Percentiles rank a stretch among this genome's conserved stretches.
phyloP scores from a whole-genome alignment of 2,113 vertebrate genomes.

The Perca flavescens region DNA sequence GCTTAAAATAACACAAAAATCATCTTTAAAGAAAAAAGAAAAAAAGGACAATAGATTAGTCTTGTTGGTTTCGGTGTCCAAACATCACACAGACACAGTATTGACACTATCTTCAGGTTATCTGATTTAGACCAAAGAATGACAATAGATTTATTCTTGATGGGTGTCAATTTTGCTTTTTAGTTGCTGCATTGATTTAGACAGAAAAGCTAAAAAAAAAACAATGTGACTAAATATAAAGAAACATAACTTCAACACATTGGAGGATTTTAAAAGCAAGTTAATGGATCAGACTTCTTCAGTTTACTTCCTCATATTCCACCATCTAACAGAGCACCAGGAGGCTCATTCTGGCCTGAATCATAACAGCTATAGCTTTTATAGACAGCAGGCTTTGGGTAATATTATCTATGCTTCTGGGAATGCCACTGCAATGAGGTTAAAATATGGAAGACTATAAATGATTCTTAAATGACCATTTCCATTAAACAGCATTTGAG shows the following conservation, averaged over 20 bases:
- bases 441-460: slow-evolving; percentile 55
- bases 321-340: slow-evolving; percentile 28
- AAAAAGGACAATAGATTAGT: slow-evolving; percentile 3
- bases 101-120: not conserved
- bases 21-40: too few species aligned
- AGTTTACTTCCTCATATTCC: slow-evolving; percentile 14
- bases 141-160: not conserved
- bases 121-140: not conserved
- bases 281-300: not conserved
- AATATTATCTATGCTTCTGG: slow-evolving; percentile 43
- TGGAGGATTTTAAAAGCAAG: not conserved
- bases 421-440: slow-evolving; percentile 24
- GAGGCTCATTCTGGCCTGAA: slow-evolving; percentile 35
- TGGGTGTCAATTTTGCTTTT: not conserved
- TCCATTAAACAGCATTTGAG: slow-evolving; percentile 24
- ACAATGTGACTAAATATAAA: not conserved
- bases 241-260: not conserved
- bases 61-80: not conserved
- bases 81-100: not conserved
- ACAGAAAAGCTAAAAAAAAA: not conserved
- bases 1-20: too few species aligned
- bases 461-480: slow-evolving; percentile 43
- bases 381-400: slow-evolving; percentile 18
- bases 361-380: slow-evolving; percentile 37
- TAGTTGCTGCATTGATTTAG: not conserved